Evolutionary conservation across 2,113 vertebrate species (phyloP), one percentile per base, ranked within the genome.

Genomic region (Eretmochelys imbricata): DNA sequence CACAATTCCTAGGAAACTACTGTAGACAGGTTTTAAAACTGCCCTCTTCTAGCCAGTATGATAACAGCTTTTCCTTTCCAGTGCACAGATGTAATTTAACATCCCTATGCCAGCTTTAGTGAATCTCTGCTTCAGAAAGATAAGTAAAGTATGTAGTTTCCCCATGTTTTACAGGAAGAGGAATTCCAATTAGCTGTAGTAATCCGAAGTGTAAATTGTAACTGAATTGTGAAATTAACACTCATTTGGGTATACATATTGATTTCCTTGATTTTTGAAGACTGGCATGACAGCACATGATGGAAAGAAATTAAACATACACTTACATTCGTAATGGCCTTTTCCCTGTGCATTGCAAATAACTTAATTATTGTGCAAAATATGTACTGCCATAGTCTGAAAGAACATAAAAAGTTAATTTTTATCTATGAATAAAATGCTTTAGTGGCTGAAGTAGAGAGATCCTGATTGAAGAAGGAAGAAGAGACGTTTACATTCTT

Each of bases 391-490:
- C 38, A 84, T 90, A 93, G 75, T 25, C 14, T 54, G 27, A 95
- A 96, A 87, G 59, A 78, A 53, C 49, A 50, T 91, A 54, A 31
- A 69, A 87, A 79, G 91, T 92, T 84, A 3, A 89, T 98, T 96
- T 96, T 35, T 96, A 80, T 89, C 85, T 84, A 10, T 91, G 19
- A 94, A 49, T 95, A 82, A 80, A 96, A 79, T 88, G 31, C 87
- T 89, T 80, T 81, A 93, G 19, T 88, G 4, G 42, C 90, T 53
- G 88, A 85, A 84, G 6, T n/a, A 88, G 31, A 69, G 38, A 55
- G 87, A 12, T 78, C 85, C 78, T 85, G 27, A 87, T 80, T 93
- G 59, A 90, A 91, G 54, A 95, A 87, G 20, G 69, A 49, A 51
- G 13, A 88, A 88, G 31, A 49, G 76, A 49, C 8, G 5, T 80